phyloP scores from a whole-genome alignment of 2,888 invertebrate genomes.

The Alloscopus bannaensis region DNA sequence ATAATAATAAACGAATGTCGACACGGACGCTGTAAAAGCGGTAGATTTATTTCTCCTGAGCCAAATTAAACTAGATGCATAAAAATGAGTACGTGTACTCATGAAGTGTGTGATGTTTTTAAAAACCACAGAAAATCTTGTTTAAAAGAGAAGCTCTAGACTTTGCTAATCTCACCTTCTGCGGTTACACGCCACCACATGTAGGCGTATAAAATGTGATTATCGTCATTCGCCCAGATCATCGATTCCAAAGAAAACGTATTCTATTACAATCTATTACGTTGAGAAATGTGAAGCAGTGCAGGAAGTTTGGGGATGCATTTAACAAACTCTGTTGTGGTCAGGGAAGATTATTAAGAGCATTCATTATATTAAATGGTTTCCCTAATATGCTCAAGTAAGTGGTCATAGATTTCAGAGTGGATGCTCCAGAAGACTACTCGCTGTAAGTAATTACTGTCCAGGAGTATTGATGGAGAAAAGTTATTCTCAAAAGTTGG shows the following conservation, averaged over 20 bases:
- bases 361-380: constrained; percentile 50
- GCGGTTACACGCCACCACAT: constrained; percentile 17
- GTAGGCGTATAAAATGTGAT: constrained; percentile 57
- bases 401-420: no score
- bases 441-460: no score
- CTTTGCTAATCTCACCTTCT: constrained; percentile 39
- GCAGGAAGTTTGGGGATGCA: neutral
- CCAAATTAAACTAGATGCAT: constrained; percentile 35
- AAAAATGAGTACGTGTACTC: no score
- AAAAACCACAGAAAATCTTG: no score
- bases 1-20: constrained; percentile 33
- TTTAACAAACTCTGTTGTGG: constrained; percentile 4
- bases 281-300: neutral
- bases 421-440: no score
- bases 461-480: no score
- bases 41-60: neutral
- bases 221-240: no score
- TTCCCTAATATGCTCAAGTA: constrained; percentile 55
- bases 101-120: no score
- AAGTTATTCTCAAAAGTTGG: no score
- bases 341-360: constrained; percentile 42
- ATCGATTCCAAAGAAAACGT: no score
- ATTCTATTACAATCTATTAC: neutral
- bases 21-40: constrained; percentile 1
- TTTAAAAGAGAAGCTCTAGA: no score